Base-by-base conservation (phyloP, 35 echinoderm and acorn worm species). In the Eucidaris tribuloides region DNA sequence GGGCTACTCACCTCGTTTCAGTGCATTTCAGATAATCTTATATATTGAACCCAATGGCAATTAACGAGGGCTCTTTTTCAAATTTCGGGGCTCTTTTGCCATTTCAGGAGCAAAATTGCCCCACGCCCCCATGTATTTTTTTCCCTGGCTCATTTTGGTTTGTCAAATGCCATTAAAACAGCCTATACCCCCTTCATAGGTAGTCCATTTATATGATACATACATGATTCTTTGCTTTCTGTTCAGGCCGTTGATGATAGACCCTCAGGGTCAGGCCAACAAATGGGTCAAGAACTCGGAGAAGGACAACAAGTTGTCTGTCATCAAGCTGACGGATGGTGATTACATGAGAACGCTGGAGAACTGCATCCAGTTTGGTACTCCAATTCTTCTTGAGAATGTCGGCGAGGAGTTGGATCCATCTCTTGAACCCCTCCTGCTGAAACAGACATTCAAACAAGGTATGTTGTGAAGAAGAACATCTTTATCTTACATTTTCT, bases 261-360 rank as follows among this genome's bases (percentile, higher is more conserved):
- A 99, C 60, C 96, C 96, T 5, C 96, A 99, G 83, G 96, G 96
- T 48, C 96, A 99, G 57, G 96, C 96, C 68, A 99, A 99, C 36
- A 99, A 99, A 44, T 99, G 96, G 96, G 90, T 90, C 17, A 99
- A 99, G 91, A 99, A 99, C 68, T 93, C 96, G 33, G 91, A 93
- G 89, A 93, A 93, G 58, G 96, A 99, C 41, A 93, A 93, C 96
- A 99, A 93, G 25, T 71, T 99, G 49, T 86, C 86, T 14, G 96
- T 99, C 18, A 99, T 99, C 79, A 99, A 99, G 63, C 84, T 99
- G 58, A 99, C 96, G 1, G 96, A 99, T 44, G 81, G 71, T 40
- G 96, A 99, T 83, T 99, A 99, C 83, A 99, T 99, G 96, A 89
- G 96, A 60, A 99, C 91, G 15, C 62, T 99, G 42, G 96, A 99